Evolutionary conservation across 92 coral and sea anemone species (phyloP).

Genomic region (Umimayanthus chanpuru): DNA sequence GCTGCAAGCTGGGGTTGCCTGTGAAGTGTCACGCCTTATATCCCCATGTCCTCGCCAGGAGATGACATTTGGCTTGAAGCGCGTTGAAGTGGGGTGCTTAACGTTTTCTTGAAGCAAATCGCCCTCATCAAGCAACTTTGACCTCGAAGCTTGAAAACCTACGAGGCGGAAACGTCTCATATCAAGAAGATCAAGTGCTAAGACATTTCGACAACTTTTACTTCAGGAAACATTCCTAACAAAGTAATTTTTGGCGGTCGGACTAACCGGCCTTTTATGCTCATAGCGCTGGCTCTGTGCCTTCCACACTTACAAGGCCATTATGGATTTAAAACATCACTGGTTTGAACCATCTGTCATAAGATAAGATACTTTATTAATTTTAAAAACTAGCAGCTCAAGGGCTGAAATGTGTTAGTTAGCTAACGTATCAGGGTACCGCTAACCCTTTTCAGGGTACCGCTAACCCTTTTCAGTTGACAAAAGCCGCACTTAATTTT

Average conservation of each 20-base stretch:
- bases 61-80: background rate
- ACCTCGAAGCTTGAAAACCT: background rate
- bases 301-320: background rate
- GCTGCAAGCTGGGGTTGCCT: no score
- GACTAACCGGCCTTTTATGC: background rate
- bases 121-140: background rate
- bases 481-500: background rate
- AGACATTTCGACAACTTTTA: background rate
- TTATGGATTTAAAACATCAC: background rate
- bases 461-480: no score
- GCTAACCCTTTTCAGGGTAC: no score
- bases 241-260: background rate
- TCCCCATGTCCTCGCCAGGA: background rate
- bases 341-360: background rate
- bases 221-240: background rate
- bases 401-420: no score
- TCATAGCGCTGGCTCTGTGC: background rate
- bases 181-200: background rate
- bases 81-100: background rate
- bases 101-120: background rate
- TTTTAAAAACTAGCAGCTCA: no score
- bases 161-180: background rate
- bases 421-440: no score
- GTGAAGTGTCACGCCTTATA: background rate
- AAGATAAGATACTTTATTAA: no score